Percentiles rank a stretch among this genome's conserved stretches.
These are phyloP conservation scores for Panagrolaimus sp. DNA, from an alignment of 1,140 invertebrate species.

Conservation along the genomic window DNA sequence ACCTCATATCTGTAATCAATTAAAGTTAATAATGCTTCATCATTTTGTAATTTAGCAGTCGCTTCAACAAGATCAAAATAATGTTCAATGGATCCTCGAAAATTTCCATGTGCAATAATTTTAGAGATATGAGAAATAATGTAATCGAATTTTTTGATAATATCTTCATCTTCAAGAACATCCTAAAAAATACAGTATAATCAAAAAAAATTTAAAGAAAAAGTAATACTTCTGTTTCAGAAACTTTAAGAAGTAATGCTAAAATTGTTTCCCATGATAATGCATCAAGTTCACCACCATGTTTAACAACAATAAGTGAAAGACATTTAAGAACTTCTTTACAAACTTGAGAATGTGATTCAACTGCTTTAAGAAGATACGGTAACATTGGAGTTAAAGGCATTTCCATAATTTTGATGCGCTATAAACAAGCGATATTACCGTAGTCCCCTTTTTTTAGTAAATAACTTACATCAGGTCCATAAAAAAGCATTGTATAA, in stretches of 20 bases:
- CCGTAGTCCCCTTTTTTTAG: too few relatives aligned
- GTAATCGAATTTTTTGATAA: not conserved
- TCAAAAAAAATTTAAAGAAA: not conserved
- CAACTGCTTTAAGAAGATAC: not conserved
- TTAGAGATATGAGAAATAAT: not conserved
- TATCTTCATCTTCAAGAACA: not conserved
- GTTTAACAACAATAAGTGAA: not conserved
- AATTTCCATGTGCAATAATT: not conserved
- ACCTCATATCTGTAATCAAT: constrained; percentile 5
- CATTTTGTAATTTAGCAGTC: not conserved
- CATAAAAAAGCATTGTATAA: constrained; percentile 1
- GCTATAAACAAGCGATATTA: too few relatives aligned
- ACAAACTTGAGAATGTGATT: not conserved
- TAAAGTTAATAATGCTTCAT: not conserved
- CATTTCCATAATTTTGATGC: not conserved
- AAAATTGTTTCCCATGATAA: not conserved
- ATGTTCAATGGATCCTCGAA: not conserved
- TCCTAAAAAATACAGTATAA: not conserved
- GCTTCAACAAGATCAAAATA: not conserved
- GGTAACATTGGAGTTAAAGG: not conserved
- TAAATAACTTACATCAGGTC: too few relatives aligned
- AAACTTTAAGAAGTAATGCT: not conserved
- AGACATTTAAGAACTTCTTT: not conserved
- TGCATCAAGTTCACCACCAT: not conserved
- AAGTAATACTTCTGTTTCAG: not conserved